phyloP scores from a whole-genome alignment of 2,888 invertebrate genomes.

The Neoitamus cyanurus region DNA sequence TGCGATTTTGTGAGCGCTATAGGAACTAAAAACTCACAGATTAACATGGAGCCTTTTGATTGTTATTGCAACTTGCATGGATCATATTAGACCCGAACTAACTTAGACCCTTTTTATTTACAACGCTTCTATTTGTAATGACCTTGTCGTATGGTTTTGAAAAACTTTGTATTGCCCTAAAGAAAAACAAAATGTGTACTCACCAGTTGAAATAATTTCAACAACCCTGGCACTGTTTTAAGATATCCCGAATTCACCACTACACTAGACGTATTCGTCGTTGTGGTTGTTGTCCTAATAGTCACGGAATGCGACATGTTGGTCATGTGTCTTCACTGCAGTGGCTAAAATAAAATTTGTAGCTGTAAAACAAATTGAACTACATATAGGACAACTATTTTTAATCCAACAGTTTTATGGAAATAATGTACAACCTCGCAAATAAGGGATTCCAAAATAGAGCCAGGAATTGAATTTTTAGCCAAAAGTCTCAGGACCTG shows the following conservation, averaged over 20 bases:
- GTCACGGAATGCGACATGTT: constrained; percentile 91
- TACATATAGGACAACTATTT: background rate
- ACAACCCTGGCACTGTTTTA: constrained; percentile 79
- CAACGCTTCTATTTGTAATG: no score
- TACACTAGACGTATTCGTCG: constrained; percentile 79
- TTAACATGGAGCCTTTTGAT: no score
- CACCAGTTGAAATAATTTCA: constrained; percentile 87
- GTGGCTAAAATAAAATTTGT: constrained; percentile 27
- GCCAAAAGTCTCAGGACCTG: background rate
- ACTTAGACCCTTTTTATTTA: no score
- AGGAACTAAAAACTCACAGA: no score
- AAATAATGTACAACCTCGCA: background rate
- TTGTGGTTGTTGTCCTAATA: constrained; percentile 85
- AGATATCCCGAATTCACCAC: constrained; percentile 85
- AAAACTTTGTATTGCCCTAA: background rate
- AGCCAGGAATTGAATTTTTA: background rate
- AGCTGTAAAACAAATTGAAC: background rate
- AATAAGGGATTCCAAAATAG: background rate
- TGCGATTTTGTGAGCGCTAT: no score
- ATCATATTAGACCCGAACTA: no score
- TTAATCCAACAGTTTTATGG: background rate
- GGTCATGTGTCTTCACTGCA: constrained; percentile 44
- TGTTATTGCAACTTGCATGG: no score
- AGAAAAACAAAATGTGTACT: no score
- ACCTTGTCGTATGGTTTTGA: no score